These are phyloP conservation scores for Neodontobutis hainanensis DNA, from an alignment of 2,113 vertebrate species.

Conservation along the genomic window DNA sequence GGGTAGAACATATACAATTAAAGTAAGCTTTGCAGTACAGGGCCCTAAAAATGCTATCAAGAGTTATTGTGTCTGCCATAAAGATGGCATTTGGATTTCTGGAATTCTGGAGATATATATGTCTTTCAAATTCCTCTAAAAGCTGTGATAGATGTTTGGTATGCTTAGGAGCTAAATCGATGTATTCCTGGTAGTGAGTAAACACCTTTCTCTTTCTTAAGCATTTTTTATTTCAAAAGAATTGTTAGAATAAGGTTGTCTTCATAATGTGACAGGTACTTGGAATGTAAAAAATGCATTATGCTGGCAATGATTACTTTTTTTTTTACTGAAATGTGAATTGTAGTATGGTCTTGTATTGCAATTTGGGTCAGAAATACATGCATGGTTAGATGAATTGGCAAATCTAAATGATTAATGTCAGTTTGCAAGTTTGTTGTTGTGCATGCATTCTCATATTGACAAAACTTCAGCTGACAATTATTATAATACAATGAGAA, in stretches of 20 bases:
- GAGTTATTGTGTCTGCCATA: too few relatives aligned
- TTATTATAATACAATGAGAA: too few relatives aligned
- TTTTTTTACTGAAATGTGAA: too few relatives aligned
- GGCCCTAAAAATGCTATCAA: too few relatives aligned
- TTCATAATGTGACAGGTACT: conserved; percentile 4
- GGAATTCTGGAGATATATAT: background rate
- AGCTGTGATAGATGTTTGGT: background rate
- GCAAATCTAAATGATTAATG: background rate
- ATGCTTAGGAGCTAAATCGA: background rate
- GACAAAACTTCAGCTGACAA: too few relatives aligned
- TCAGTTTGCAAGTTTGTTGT: background rate
- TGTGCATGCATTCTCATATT: too few relatives aligned
- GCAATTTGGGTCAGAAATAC: too few relatives aligned
- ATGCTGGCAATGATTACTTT: conserved; percentile 2
- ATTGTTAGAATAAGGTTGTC: conserved; percentile 9
- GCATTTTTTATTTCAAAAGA: conserved; percentile 1
- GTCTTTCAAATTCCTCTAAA: background rate
- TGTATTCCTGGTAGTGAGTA: background rate
- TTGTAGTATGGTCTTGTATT: too few relatives aligned
- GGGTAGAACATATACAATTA: too few relatives aligned
- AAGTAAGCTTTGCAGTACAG: too few relatives aligned
- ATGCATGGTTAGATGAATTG: too few relatives aligned
- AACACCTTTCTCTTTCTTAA: background rate
- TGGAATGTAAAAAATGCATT: conserved; percentile 10
- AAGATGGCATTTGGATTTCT: background rate